Percentiles rank a stretch among this genome's conserved stretches.
Conservation (phyloP, 53 echinoderm and acorn worm species). For the Hippasteria phrygiana region DNA sequence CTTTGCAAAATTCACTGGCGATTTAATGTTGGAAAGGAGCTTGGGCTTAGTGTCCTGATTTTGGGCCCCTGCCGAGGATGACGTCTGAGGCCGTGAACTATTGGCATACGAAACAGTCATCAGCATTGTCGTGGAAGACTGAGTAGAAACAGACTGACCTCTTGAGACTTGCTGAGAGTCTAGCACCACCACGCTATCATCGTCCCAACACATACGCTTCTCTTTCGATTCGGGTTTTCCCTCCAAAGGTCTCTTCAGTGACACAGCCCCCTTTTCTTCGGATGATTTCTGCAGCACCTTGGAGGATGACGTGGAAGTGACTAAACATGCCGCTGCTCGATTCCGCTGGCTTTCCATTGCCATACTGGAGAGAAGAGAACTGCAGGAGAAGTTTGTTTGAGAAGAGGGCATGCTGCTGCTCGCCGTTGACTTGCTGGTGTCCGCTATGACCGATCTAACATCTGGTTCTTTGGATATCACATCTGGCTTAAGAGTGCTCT, state of each 20-base stretch:
- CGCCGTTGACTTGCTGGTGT: conserved; percentile 15
- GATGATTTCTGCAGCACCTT: conserved; percentile 2
- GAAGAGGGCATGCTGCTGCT: neutral
- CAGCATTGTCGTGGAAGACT: conserved; percentile 43
- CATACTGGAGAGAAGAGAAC: conserved; percentile 88
- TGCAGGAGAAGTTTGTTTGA: conserved; percentile 74
- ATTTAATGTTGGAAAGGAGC: conserved; percentile 72
- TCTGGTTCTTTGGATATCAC: neutral
- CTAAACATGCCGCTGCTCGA: conserved; percentile 54
- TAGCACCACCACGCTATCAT: conserved; percentile 1
- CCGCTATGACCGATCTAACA: conserved; percentile 21
- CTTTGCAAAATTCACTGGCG: conserved; percentile 41
- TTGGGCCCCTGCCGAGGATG: neutral
- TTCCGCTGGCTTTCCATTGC: conserved; percentile 88
- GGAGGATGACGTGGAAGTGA: conserved; percentile 10
- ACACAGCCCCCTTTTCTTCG: neutral
- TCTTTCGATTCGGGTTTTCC: neutral
- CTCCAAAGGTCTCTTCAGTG: conserved; percentile 60
- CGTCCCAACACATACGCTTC: conserved; percentile 35
- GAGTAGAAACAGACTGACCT: conserved; percentile 2
- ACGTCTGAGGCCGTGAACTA: neutral
- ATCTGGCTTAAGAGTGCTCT: conserved; percentile 10
- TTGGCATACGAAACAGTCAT: conserved; percentile 15
- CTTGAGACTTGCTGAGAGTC: neutral
- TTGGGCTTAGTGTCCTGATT: conserved; percentile 52